Conservation (phyloP, 2,797 vertebrate species). For the Anabacerthia variegaticeps region DNA sequence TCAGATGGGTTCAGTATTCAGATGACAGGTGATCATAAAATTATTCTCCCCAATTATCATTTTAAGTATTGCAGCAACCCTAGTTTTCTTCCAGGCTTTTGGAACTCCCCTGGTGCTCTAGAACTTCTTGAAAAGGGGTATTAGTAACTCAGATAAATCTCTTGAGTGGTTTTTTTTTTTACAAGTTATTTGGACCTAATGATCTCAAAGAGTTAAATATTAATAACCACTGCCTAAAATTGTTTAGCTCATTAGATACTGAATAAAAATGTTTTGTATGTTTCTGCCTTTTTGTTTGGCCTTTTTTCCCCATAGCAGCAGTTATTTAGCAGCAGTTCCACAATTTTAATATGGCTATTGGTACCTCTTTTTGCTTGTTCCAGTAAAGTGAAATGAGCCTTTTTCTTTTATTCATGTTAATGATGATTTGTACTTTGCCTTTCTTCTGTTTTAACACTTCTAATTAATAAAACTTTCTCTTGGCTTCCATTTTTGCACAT, state of each 20-base stretch:
- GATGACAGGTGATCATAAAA: constrained; percentile 37
- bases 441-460: constrained; percentile 2
- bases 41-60: constrained; percentile 28
- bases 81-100: not conserved
- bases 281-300: not conserved
- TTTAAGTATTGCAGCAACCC: not conserved
- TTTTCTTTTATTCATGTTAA: not conserved
- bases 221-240: not conserved
- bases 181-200: not conserved
- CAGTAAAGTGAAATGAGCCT: not conserved
- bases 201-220: not conserved
- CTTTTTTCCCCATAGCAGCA: too few relatives aligned
- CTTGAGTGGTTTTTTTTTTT: not conserved
- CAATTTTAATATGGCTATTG: not conserved
- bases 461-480: not conserved
- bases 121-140: not conserved
- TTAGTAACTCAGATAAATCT: not conserved
- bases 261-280: not conserved
- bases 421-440: not conserved
- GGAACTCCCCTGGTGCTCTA: not conserved
- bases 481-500: not conserved
- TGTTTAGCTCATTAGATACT: not conserved
- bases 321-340: not conserved
- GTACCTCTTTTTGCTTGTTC: not conserved
- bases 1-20: constrained; percentile 21